Base-by-base conservation (phyloP, 2,797 vertebrate species). In the Australoheros facetus region DNA sequence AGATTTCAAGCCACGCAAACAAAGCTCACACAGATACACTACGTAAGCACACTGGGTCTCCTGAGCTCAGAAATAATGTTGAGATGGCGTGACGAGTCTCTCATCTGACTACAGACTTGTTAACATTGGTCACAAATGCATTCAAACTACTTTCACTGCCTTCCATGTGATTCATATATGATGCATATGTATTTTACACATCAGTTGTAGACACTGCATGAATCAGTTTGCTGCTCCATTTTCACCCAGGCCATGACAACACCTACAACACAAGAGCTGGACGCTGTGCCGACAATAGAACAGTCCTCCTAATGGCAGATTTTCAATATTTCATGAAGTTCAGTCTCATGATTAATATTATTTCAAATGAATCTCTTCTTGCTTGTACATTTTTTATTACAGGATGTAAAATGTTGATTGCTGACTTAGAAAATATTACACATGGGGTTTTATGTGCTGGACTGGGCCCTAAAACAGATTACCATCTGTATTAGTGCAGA, bases 341-440 rank as follows among this genome's bases (percentile, higher is more conserved):
- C n/a, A 37, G 14, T 42, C 19, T 60, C 23, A 26, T n/a, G 4
- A 71, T 42, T 19, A 7, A 30, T 69, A 69, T 30, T 10, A 48
- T 0, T 32, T 48, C 13, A 57, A 51, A 30, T 8, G 23, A 23
- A 32, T 11, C 7, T 16, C 7, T 48, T 72, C 1, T 23, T 54
- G 55, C 84, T 70, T 71, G 32, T 82, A 59, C 86, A 62, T 66
- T 81, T 90, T 37, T 84, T 80, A 84, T 74, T 79, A 75, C 10
- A 10, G n/a, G 21, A 37, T 69, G 53, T 45, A 59, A 76, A 79
- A 85, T 79, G 19, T 69, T 53, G 39, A 32, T 2, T 16, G 19
- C 55, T 28, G 55, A 21, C 11, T 28, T n/a, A 53, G 70, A 69
- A 51, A 69, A 3, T 10, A 69, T 69, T 69, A 51, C 42, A 66